A percentile compares a stretch with the other conserved stretches of the same genome.
Evolutionary conservation across 2,888 invertebrate species (phyloP).

Genomic region (Tenthredo livida): DNA sequence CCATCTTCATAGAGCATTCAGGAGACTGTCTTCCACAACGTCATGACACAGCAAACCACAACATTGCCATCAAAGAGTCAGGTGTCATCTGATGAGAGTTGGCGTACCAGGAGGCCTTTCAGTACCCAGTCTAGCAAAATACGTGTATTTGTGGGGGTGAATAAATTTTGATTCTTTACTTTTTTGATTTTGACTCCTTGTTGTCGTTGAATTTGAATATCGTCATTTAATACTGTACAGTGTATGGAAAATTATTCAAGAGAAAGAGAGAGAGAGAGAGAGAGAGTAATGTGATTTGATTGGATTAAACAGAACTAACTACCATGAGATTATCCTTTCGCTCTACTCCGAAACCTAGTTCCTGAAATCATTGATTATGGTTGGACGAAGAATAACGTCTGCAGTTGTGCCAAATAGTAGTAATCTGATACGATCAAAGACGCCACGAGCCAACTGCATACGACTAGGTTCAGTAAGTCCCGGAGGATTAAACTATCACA

Average conservation of each 20-base stretch:
- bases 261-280: no score
- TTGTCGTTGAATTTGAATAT: not conserved
- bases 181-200: not conserved
- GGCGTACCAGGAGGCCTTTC: not conserved
- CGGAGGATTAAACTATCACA: not conserved
- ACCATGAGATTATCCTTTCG: not conserved
- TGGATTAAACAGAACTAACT: not conserved
- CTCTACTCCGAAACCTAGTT: not conserved
- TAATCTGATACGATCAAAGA: not conserved
- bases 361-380: not conserved
- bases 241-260: not conserved
- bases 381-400: not conserved
- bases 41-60: not conserved
- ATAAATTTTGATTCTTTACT: not conserved
- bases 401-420: not conserved
- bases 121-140: not conserved
- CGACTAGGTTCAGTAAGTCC: not conserved
- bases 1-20: not conserved
- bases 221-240: not conserved
- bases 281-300: not conserved
- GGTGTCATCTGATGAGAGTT: not conserved
- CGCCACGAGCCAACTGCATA: not conserved
- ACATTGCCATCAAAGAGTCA: not conserved
- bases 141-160: not conserved
- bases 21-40: not conserved